These are phyloP conservation scores for Pachyrhynchus sulphureomaculatus DNA, from an alignment of 1,140 invertebrate genomes.

Conservation along the genomic window DNA sequence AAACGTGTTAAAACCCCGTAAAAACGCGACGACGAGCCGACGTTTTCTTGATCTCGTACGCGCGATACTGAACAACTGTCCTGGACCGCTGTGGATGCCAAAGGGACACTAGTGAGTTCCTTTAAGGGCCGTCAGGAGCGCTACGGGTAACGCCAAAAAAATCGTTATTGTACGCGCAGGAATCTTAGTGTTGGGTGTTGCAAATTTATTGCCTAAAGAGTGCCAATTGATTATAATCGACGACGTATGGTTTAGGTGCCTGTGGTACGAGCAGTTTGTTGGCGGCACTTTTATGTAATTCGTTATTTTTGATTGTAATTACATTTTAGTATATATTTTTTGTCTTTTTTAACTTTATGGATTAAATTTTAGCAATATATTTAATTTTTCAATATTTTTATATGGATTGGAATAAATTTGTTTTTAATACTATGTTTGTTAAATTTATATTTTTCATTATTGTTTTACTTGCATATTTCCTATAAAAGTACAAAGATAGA, in stretches of 20 bases:
- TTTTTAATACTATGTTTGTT: no score
- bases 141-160: constrained; percentile 36
- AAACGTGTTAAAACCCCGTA: not conserved
- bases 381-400: no score
- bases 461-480: no score
- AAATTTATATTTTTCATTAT: no score
- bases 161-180: constrained; percentile 46
- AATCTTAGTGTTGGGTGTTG: constrained; percentile 39
- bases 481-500: no score
- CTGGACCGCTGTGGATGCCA: constrained; percentile 40
- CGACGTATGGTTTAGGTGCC: constrained; percentile 10
- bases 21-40: not conserved
- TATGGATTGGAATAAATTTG: no score
- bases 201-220: constrained; percentile 34
- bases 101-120: constrained; percentile 40
- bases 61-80: constrained; percentile 36
- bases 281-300: not conserved
- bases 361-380: no score
- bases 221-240: constrained; percentile 29
- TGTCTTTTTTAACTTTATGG: no score
- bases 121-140: constrained; percentile 28
- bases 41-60: constrained; percentile 33
- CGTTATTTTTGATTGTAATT: not conserved
- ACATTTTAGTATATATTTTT: no score
- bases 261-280: not conserved